A percentile compares a stretch with the other conserved stretches of the same genome.
These are phyloP conservation scores for Labeo catla DNA, from an alignment of 2,113 vertebrate genomes.

Conservation along the genomic window DNA sequence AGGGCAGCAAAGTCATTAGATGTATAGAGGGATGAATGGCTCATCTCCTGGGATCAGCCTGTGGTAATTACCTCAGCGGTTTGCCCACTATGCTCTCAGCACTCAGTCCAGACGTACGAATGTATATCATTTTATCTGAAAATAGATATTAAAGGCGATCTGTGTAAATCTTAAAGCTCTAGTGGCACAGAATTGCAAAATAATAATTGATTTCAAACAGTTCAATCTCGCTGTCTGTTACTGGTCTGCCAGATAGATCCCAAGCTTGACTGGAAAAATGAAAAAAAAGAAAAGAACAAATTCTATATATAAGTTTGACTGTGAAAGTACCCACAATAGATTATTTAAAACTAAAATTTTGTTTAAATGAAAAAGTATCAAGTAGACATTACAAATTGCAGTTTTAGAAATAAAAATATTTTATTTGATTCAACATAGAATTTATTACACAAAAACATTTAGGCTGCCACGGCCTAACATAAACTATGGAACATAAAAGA, in stretches of 20 bases:
- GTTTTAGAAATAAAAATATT: too few relatives aligned
- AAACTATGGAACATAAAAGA: too few relatives aligned
- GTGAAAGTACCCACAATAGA: too few relatives aligned
- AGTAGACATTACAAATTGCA: too few relatives aligned
- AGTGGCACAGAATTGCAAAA: not conserved
- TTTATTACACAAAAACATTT: too few relatives aligned
- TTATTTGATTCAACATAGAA: too few relatives aligned
- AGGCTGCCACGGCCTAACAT: too few relatives aligned
- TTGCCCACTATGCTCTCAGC: constrained; percentile 38
- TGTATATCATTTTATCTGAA: not conserved
- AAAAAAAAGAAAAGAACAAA: not conserved
- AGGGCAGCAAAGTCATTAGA: constrained; percentile 70
- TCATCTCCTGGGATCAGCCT: constrained; percentile 64
- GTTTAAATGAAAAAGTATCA: too few relatives aligned
- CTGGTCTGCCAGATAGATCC: not conserved
- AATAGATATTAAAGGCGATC: not conserved
- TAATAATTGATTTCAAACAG: not conserved
- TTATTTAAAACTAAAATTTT: too few relatives aligned
- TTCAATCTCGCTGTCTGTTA: not conserved
- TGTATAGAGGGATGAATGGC: constrained; percentile 71
- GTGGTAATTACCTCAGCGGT: constrained; percentile 65
- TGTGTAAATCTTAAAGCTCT: not conserved
- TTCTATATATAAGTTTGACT: too few relatives aligned
- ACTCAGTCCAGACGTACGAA: not conserved
- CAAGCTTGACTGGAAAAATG: not conserved